Evolutionary conservation across 1,140 invertebrate species (phyloP).

Genomic region (Onthophagus taurus): DNA sequence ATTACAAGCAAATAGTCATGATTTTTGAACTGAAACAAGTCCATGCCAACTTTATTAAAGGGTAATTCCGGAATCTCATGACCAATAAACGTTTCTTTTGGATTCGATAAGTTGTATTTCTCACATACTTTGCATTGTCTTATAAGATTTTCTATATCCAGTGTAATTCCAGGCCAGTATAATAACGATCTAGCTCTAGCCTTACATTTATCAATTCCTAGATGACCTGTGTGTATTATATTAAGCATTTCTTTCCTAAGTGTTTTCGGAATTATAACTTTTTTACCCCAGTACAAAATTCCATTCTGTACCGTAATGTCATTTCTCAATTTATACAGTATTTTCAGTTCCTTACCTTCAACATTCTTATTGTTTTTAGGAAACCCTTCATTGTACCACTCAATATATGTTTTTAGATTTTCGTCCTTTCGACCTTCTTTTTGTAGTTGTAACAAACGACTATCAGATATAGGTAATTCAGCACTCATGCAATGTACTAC

Average conservation of each 20-base stretch:
- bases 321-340: conserved; percentile 15
- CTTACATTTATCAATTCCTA: conserved; percentile 33
- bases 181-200: conserved; percentile 34
- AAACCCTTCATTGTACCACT: conserved; percentile 26
- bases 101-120: background rate
- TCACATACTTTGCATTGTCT: conserved; percentile 11
- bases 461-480: background rate
- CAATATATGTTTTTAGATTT: background rate
- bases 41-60: conserved; percentile 28
- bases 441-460: background rate
- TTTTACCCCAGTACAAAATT: conserved; percentile 23
- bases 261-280: conserved; percentile 21
- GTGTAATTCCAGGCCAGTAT: conserved; percentile 28
- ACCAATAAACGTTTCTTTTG: conserved; percentile 23
- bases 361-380: conserved; percentile 29
- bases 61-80: conserved; percentile 26
- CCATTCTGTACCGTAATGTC: conserved; percentile 24
- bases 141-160: conserved; percentile 36
- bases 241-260: conserved; percentile 27
- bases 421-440: background rate
- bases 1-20: conserved; percentile 31
- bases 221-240: conserved; percentile 36
- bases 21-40: conserved; percentile 29
- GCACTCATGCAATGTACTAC: background rate
- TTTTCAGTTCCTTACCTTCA: conserved; percentile 8